phyloP scores from a whole-genome alignment of 2,888 invertebrate species.

The Microctonus hyperodae region DNA sequence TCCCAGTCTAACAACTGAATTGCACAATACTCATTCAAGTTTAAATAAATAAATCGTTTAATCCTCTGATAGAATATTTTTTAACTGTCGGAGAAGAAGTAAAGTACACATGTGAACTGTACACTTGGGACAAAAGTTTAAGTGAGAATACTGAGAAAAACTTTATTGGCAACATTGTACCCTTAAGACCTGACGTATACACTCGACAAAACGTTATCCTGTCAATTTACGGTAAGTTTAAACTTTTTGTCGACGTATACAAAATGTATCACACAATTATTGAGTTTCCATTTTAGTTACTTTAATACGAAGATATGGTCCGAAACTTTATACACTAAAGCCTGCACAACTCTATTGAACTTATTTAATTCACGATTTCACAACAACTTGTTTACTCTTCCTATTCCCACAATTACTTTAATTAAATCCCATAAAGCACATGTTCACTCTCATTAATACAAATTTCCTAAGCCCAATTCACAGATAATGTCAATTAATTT shows the following conservation, averaged over 20 bases:
- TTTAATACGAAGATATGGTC: constrained; percentile 14
- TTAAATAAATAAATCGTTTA: constrained; percentile 20
- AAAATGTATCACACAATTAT: constrained; percentile 19
- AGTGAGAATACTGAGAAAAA: neutral
- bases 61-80: neutral
- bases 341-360: neutral
- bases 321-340: neutral
- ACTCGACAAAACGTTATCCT: neutral
- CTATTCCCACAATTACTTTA: no score
- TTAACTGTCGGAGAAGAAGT: neutral
- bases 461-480: no score
- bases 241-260: neutral
- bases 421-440: no score
- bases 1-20: neutral
- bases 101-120: constrained; percentile 7
- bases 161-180: neutral
- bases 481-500: no score
- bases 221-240: constrained; percentile 19
- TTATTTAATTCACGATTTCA: constrained; percentile 8
- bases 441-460: no score
- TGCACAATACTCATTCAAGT: neutral
- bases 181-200: constrained; percentile 4
- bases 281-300: constrained; percentile 2
- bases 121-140: constrained; percentile 14
- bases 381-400: no score